Base-by-base conservation (phyloP, 1,140 invertebrate genomes). In the Cherax destructor region DNA sequence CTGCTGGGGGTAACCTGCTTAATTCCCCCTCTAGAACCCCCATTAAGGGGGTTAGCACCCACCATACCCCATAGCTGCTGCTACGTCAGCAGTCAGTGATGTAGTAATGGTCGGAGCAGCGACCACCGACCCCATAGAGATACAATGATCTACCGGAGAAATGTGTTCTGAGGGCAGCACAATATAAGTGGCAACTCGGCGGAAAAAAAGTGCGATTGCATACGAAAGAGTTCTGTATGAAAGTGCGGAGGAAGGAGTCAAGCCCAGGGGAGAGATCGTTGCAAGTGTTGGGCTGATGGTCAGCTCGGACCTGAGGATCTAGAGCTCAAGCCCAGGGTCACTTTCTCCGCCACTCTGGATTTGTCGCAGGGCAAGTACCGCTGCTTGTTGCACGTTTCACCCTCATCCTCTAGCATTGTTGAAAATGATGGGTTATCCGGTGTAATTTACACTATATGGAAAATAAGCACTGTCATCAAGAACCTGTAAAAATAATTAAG, bases 281-380 rank as follows among this genome's bases (percentile, higher is more conserved):
- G n/a, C n/a, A 10, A 30, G 30, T 74, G 69, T n/a, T 74, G 7
- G 69, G 69, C 13, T 69, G 65, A 69, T 69, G 21, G 18, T 69
- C 65, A 18, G 65, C 65, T 69, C 13, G 0, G 13, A 18, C 65
- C 13, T 69, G 13, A 69, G 18, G 65, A 69, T n/a, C 65, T 69
- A 21, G 16, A 6, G 18, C 13, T 74, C n/a, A 74, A 21, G 69
- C 69, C 24, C n/a, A 74, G 69, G 24, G 69, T 74, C 69, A 74
- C 69, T 74, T 74, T 74, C 69, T 24, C 69, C 21, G 11, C 69
- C 69, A 74, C 6, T 74, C 69, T 74, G 69, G 69, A 74, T 30
- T n/a, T 74, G 69, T 74, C 65, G 18, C 65, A 69, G 65, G 65
- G 65, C 65, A 69, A 69, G 65, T 69, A 69, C 65, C 13, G 65